Percentiles rank a stretch among this genome's conserved stretches.
Conservation (phyloP, 2,797 vertebrate species). For the Rhincodon typus region DNA sequence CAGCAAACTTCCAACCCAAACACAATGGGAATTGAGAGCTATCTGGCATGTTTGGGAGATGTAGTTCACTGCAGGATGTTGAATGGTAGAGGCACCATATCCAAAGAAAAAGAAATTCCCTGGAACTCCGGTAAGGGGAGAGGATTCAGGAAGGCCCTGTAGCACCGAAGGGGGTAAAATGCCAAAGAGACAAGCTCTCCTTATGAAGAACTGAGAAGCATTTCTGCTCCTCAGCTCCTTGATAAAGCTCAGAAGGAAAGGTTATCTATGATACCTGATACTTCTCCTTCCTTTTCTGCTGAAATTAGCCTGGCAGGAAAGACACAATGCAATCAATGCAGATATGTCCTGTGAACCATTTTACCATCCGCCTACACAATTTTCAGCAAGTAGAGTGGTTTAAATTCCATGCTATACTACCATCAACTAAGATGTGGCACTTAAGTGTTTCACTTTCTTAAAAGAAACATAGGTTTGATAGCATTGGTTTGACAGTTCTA, state of each 20-base stretch:
- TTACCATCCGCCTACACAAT: not conserved
- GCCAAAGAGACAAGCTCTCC: not conserved
- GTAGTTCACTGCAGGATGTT: not conserved
- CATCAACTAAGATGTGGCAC: not conserved
- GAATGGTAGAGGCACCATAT: not conserved
- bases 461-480: too few relatives aligned
- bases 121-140: not conserved
- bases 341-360: not conserved
- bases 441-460: not conserved
- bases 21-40: not conserved
- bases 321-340: not conserved
- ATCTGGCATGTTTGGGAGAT: not conserved
- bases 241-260: not conserved
- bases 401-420: not conserved
- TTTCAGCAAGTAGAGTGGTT: not conserved
- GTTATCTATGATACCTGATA: not conserved
- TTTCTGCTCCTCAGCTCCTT: not conserved
- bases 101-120: not conserved
- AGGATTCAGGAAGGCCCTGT: not conserved
- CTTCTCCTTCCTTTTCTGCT: not conserved
- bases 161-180: not conserved
- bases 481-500: not conserved
- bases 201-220: not conserved
- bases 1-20: not conserved
- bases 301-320: not conserved